Percentiles rank a stretch among this genome's conserved stretches.
Evolutionary conservation across 2,113 vertebrate species (phyloP).

Genomic region (Acanthochromis polyacanthus): DNA sequence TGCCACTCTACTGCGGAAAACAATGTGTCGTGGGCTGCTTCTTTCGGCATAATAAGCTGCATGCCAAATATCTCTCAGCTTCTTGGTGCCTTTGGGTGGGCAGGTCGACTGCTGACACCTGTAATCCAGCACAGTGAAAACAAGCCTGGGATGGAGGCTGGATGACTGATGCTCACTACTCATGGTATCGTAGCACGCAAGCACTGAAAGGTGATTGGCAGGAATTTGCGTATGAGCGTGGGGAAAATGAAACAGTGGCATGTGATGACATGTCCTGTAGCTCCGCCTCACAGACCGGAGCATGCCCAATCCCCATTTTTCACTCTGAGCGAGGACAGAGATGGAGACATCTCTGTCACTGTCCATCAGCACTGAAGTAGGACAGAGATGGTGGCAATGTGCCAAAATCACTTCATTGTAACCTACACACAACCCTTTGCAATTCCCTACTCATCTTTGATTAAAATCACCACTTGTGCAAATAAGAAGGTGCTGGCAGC

Average conservation of each 20-base stretch:
- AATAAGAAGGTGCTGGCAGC: slow-evolving; percentile 64
- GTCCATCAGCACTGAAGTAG: slow-evolving; percentile 67
- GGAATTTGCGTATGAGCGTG: slow-evolving; percentile 65
- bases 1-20: slow-evolving; percentile 44
- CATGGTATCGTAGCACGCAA: slow-evolving; percentile 48
- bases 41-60: slow-evolving; percentile 56
- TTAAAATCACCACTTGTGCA: slow-evolving; percentile 71
- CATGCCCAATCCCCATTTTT: slow-evolving; percentile 41
- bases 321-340: slow-evolving; percentile 29
- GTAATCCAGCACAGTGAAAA: slow-evolving; percentile 69
- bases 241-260: slow-evolving; percentile 61
- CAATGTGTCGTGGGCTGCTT: slow-evolving; percentile 42
- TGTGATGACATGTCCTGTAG: slow-evolving; percentile 69
- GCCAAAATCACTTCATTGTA: slow-evolving; percentile 55
- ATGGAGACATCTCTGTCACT: slow-evolving; percentile 64
- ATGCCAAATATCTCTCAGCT: slow-evolving; percentile 62
- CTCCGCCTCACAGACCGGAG: slow-evolving; percentile 57
- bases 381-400: slow-evolving; percentile 31
- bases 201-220: slow-evolving; percentile 69
- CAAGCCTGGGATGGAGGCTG: slow-evolving; percentile 61
- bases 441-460: slow-evolving; percentile 66
- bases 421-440: slow-evolving; percentile 30
- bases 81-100: slow-evolving; percentile 51
- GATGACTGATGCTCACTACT: slow-evolving; percentile 72
- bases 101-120: slow-evolving; percentile 68